phyloP scores from a whole-genome alignment of 2,797 vertebrate species.

The Siniperca obscura region DNA sequence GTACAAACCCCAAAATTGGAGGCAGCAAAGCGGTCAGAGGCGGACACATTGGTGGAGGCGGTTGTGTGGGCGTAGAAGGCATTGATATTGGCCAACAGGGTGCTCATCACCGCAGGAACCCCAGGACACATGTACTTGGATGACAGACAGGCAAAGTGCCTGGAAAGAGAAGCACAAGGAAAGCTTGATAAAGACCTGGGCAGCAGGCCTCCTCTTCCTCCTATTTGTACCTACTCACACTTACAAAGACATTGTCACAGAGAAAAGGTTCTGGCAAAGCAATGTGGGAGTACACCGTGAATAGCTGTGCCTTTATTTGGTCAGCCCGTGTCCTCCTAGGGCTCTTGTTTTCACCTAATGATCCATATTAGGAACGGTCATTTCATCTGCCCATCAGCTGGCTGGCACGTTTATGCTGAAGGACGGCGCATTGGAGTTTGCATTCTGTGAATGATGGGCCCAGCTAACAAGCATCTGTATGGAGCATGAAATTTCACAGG shows the following conservation, averaged over 20 bases:
- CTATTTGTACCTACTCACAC: not conserved
- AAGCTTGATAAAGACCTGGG: slow-evolving; percentile 25
- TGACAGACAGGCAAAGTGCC: slow-evolving; percentile 98
- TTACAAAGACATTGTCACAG: not conserved
- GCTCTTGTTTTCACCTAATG: slow-evolving; percentile 42
- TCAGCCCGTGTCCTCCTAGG: slow-evolving; percentile 8
- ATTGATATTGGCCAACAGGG: slow-evolving; percentile 98
- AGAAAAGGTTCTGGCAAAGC: slow-evolving; percentile 3
- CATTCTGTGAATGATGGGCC: slow-evolving; percentile 57
- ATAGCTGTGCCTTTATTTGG: slow-evolving; percentile 22
- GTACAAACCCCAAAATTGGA: slow-evolving; percentile 96
- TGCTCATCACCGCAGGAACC: slow-evolving; percentile 98
- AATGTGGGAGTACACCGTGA: not conserved
- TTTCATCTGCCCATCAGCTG: slow-evolving; percentile 49
- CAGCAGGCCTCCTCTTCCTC: not conserved
- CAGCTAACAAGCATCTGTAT: slow-evolving; percentile 51
- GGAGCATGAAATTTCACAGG: slow-evolving; percentile 39
- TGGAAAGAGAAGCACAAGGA: slow-evolving; percentile 67
- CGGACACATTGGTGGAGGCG: slow-evolving; percentile 97
- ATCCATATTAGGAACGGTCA: slow-evolving; percentile 38
- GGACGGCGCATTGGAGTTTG: slow-evolving; percentile 42
- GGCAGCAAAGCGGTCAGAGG: slow-evolving; percentile 95
- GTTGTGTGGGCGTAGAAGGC: slow-evolving; percentile 99
- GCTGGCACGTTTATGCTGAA: slow-evolving; percentile 49
- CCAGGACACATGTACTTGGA: slow-evolving; percentile 99